Evolutionary conservation across 1,140 invertebrate species (phyloP), one percentile per base, ranked within the genome.

Genomic region (Tetramorium alpestre): DNA sequence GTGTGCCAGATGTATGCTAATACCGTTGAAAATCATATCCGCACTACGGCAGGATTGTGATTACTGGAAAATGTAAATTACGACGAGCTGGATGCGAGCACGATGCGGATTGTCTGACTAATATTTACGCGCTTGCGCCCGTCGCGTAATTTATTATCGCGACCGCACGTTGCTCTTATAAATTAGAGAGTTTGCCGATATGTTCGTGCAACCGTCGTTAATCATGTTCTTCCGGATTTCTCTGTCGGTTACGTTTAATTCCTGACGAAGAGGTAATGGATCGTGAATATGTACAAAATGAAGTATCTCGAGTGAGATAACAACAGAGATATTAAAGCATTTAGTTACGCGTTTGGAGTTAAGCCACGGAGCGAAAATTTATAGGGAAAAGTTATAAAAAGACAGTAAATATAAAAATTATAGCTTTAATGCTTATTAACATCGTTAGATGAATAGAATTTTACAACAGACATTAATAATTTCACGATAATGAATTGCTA

Each of bases 51-150:
- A 56, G 73, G 70, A 60, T 86, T 62, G 82, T 86, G 82, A 88
- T 88, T 88, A 78, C 87, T 85, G 70, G 78, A 70, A 87, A 89
- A 87, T 87, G 88, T 73, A 78, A 84, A 87, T 85, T 85, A 70
- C 73, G 47, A 47, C 73, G 60, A 62, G 67, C 41, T 54, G 58
- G 58, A 76, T 80, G 47, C 72, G 70, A 73, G 81, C 69, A 38
- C 80, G 86, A 44, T 64, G 51, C 69, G 86, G 65, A 73, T 85
- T 73, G 80, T 87, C 80, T 28, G 67, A 84, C 78, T 87, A 87
- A 87, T 87, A 87, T 87, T 87, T 88, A 87, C 69, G 82, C 87
- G 81, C 64, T 62, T 41, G 86, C 70, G 80, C 80, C 67, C 47
- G 56, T 47, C 49, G 51, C 41, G 38, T 64, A 85, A 88, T 88